Evolutionary conservation across 2,888 invertebrate species (phyloP).

Genomic region (Microplitis manilae): DNA sequence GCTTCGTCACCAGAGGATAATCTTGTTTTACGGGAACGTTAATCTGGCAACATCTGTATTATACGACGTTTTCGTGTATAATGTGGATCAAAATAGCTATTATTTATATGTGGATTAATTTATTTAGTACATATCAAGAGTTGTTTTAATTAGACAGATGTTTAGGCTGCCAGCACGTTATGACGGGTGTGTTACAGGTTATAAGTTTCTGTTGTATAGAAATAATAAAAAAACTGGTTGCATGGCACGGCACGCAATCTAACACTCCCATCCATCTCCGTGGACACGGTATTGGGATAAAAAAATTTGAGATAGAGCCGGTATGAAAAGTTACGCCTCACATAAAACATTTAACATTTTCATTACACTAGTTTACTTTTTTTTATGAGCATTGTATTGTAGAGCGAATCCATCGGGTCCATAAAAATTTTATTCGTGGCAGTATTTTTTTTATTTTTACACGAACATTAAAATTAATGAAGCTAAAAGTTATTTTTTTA

Average conservation of each 20-base stretch:
- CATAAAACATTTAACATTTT: neutral
- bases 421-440: conserved; percentile 11
- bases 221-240: conserved; percentile 10
- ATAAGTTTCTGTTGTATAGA: conserved; percentile 27
- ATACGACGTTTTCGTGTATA: conserved; percentile 35
- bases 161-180: conserved; percentile 56
- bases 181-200: conserved; percentile 31
- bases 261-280: conserved; percentile 46
- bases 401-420: neutral
- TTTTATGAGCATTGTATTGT: neutral
- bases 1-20: conserved; percentile 43
- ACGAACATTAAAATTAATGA: conserved; percentile 14
- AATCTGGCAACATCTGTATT: conserved; percentile 36
- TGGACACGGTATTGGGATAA: neutral
- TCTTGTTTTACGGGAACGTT: conserved; percentile 39
- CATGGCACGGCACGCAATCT: conserved; percentile 45
- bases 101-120: neutral
- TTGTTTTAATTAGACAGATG: conserved; percentile 63
- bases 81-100: neutral
- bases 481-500: neutral
- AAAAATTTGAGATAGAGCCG: neutral
- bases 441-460: conserved; percentile 2
- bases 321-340: neutral
- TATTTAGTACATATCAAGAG: conserved; percentile 45
- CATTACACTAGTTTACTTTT: neutral